These are phyloP conservation scores for Auanema freiburgensis DNA, from an alignment of 2,888 invertebrate genomes.

Conservation along the genomic window DNA sequence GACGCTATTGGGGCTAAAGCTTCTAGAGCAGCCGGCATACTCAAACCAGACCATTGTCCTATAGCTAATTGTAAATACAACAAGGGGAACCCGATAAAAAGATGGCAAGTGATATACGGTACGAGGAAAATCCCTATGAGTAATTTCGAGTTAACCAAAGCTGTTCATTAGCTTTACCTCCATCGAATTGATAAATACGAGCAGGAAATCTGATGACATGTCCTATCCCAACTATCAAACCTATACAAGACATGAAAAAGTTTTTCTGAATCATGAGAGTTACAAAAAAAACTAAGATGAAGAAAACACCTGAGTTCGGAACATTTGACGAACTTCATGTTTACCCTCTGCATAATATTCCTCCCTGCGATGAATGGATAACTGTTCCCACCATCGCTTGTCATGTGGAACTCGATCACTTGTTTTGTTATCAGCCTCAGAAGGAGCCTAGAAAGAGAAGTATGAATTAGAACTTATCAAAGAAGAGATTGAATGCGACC, in stretches of 20 bases:
- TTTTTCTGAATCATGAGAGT: conserved; percentile 38
- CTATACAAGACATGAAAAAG: conserved; percentile 60
- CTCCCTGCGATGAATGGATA: conserved; percentile 29
- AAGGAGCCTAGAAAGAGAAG: not conserved
- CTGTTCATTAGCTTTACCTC: conserved; percentile 26
- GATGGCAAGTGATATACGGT: conserved; percentile 55
- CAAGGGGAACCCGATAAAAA: conserved; percentile 60
- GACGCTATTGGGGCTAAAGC: conserved; percentile 60
- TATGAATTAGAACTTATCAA: too few species aligned
- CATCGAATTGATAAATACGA: conserved; percentile 57
- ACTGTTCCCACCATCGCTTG: conserved; percentile 36
- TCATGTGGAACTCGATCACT: conserved; percentile 24
- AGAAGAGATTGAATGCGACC: too few species aligned
- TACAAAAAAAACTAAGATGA: not conserved
- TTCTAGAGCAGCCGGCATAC: conserved; percentile 52
- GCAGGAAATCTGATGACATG: conserved; percentile 60
- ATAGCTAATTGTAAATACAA: conserved; percentile 58
- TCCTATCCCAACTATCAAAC: conserved; percentile 62
- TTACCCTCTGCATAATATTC: conserved; percentile 27
- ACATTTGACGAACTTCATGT: conserved; percentile 54
- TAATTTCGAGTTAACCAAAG: not conserved
- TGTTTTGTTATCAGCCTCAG: not conserved
- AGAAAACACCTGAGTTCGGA: conserved; percentile 53
- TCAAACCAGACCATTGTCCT: conserved; percentile 59
- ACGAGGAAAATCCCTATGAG: conserved; percentile 55